A percentile compares a stretch with the other conserved stretches of the same genome.
Conservation (phyloP, 2,797 vertebrate genomes). For the Borostomias antarcticus region DNA sequence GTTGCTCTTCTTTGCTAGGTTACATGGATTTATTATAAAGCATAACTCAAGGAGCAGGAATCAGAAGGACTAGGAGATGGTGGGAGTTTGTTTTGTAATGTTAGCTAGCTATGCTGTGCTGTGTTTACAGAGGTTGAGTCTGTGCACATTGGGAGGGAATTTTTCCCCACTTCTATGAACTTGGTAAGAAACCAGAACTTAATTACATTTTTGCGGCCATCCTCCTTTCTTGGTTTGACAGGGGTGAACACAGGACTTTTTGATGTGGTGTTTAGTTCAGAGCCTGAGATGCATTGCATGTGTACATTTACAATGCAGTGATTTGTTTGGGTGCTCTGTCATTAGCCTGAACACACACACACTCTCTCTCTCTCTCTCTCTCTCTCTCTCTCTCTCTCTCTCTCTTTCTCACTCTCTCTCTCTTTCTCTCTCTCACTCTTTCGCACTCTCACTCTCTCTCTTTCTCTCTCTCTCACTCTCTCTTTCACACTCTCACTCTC, state of each 20-base stretch:
- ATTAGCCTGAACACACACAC: not conserved
- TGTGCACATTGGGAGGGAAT: slow-evolving; percentile 1
- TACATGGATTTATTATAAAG: not conserved
- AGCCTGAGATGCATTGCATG: slow-evolving; percentile 18
- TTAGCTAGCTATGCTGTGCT: not conserved
- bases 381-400: not conserved
- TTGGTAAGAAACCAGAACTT: slow-evolving; percentile 13
- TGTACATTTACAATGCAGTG: slow-evolving; percentile 26
- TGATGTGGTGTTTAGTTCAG: slow-evolving; percentile 47
- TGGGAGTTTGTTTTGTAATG: slow-evolving; percentile 1
- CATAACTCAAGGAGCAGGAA: not conserved
- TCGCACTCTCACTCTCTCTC: not conserved
- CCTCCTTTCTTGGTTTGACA: slow-evolving; percentile 19
- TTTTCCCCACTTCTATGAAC: not conserved
- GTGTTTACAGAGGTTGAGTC: slow-evolving; percentile 10
- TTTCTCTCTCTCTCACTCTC: slow-evolving; percentile 9
- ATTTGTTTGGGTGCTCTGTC: slow-evolving; percentile 29
- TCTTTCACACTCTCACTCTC: not conserved
- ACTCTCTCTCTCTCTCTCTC: slow-evolving; percentile 6
- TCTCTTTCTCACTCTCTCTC: not conserved
- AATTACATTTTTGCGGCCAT: slow-evolving; percentile 15
- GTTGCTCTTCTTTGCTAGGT: not conserved
- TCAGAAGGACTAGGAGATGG: not conserved
- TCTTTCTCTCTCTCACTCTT: slow-evolving; percentile 3
- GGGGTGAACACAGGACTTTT: slow-evolving; percentile 14